A percentile compares a stretch with the other conserved stretches of the same genome.
Conservation (phyloP, 2,888 invertebrate genomes). For the Mesorhabditis belari region DNA sequence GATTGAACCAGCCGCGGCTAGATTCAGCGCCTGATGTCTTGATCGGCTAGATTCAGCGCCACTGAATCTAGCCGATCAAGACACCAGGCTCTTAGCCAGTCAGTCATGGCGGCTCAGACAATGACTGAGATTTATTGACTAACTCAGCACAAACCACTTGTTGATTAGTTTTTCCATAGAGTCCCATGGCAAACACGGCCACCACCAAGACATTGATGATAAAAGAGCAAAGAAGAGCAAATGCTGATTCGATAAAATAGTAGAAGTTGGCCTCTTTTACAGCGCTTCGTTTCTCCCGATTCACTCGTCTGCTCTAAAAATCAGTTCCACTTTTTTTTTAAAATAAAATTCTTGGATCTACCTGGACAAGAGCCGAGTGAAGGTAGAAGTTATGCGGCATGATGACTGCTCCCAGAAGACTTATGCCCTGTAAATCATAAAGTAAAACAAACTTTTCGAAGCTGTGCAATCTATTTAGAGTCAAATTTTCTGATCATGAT, state of each 20-base stretch:
- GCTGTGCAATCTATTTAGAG: not conserved
- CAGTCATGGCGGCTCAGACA: no score
- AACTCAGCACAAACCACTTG: constrained; percentile 36
- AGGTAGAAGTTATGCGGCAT: constrained; percentile 87
- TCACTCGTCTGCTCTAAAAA: constrained; percentile 69
- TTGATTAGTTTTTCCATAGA: constrained; percentile 67
- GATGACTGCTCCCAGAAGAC: constrained; percentile 77
- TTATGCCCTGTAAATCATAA: constrained; percentile 53
- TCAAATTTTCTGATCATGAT: not conserved
- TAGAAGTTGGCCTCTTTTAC: constrained; percentile 78
- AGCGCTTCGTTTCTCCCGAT: constrained; percentile 67
- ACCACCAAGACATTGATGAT: constrained; percentile 81
- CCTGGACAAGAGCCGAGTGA: constrained; percentile 81
- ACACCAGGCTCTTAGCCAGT: no score
- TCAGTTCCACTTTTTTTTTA: not conserved
- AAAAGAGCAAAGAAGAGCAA: constrained; percentile 76
- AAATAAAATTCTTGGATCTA: constrained; percentile 49
- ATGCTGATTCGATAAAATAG: constrained; percentile 70
- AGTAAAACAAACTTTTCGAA: not conserved
- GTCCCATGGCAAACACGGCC: constrained; percentile 75
- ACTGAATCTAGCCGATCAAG: no score
- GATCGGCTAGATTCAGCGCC: no score
- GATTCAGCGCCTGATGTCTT: no score
- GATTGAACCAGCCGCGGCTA: no score
- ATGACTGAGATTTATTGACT: not conserved